Evolutionary conservation across 2,888 invertebrate species (phyloP), one percentile per base, ranked within the genome.

Genomic region (Apamea monoglypha): DNA sequence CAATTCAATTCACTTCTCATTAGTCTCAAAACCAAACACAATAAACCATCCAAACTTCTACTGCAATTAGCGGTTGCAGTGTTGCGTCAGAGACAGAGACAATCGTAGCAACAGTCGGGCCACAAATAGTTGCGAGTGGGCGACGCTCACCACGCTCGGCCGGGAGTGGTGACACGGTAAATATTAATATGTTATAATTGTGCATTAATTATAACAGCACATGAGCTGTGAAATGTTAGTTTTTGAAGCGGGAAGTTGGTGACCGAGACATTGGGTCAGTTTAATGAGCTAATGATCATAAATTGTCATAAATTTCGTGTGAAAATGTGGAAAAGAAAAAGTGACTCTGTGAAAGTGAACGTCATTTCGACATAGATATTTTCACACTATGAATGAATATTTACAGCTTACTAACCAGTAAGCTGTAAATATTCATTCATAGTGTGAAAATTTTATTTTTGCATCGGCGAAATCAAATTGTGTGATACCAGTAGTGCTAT

Each of bases 171-270:
- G 89, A 82, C 86, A 83, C 44, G 68, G 77, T 80, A 75, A 81
- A 88, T 88, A 88, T 86, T 86, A 88, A 88, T 88, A 83, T 53
- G 78, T 89, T 89, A 82, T 83, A 81, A 85, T 87, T 78, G 73
- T 82, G 82, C 79, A 87, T 87, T 88, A 76, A 86, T 88, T 84
- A 86, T 78, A 71, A 36, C 61, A 73, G 78, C 67, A 79, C 64
- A 76, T 85, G 83, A 76, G 71, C 74, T 63, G 87, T 88, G 80
- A 80, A 82, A 80, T 85, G 74, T 87, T 77, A 0, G 61, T 61
- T 76, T 72, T 75, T 74, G 70, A 74, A 50, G 74, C 74, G 79
- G 56, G 53, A 87, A 68, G 64, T 66, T 44, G 76, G 18, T 76
- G 78, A 63, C 81, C 81, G 53, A 74, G 85, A 74, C 76, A 85